Evolutionary conservation across 2,797 vertebrate genomes (phyloP), one percentile per base, ranked within the genome.

Genomic region (Yasuhikotakia modesta): DNA sequence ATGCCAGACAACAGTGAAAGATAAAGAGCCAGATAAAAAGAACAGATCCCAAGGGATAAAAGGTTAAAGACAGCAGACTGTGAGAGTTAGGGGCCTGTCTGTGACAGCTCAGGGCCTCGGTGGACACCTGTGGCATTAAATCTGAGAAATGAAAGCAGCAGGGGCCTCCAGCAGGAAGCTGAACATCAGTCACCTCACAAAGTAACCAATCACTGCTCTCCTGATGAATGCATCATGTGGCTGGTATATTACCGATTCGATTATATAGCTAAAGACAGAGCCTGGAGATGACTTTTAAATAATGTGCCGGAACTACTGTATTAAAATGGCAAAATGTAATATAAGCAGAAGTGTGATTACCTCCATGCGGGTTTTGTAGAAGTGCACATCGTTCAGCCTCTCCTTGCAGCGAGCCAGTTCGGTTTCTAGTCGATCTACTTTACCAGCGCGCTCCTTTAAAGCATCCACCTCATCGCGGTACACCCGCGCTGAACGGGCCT

Each of bases 281-380:
- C 39, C 27, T 0, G 19, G n/a, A n/a, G 17, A 22, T 30, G 3
- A n/a, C 19, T 30, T 50, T 55, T 27, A 27, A 1, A 61, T 27
- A 48, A 13, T 63, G 32, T 24, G 13, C 27, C 63, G 2, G 16
- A 17, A 52, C 4, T 17, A 71, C 39, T 13, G 17, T 35, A 53
- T 63, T 48, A 4, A 52, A 68, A 58, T 57, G 17, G 2, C 48
- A 52, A 79, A 50, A 60, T n/a, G 13, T 19, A 52, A 43, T 43
- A 30, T 21, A 52, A 45, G 21, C 14, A 60, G 19, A n/a, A 53
- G 24, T 35, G 13, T 3, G 19, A 21, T 73, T 86, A 96, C 97
- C 94, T 99, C 96, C 89, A 97, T 93, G 53, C 97, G 94, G 63
- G 94, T 94, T 88, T 95, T 98, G 91, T 98, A 99, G 88, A 99